These are phyloP conservation scores for Tromatobia lineatoria DNA, from an alignment of 2,888 invertebrate species.

Conservation along the genomic window DNA sequence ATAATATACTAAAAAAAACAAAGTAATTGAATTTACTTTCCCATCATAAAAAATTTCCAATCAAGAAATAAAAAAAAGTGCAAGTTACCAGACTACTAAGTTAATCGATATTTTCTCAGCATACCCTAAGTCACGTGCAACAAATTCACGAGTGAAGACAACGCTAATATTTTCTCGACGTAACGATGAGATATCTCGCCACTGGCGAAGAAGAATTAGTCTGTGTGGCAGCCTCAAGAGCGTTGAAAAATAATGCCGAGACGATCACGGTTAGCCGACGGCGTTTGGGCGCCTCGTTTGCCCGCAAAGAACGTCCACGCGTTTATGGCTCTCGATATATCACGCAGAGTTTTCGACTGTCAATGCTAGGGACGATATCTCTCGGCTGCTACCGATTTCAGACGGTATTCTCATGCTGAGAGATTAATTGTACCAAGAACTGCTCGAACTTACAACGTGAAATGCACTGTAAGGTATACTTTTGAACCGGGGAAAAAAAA, in stretches of 20 bases:
- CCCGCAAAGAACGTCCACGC: slow-evolving; percentile 17
- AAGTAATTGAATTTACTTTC: no score
- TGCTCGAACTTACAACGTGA: not conserved
- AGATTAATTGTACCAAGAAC: slow-evolving; percentile 41
- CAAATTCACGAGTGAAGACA: no score
- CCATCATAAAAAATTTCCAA: no score
- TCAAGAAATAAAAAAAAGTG: no score
- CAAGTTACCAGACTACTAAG: no score
- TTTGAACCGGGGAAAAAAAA: slow-evolving; percentile 14
- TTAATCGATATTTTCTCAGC: no score
- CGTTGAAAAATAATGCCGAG: slow-evolving; percentile 44
- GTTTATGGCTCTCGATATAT: slow-evolving; percentile 48
- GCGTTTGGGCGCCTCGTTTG: slow-evolving; percentile 37
- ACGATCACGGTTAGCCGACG: slow-evolving; percentile 32
- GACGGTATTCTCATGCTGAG: slow-evolving; percentile 32
- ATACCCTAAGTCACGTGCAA: no score
- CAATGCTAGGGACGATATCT: slow-evolving; percentile 26
- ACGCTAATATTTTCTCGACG: slow-evolving; percentile 14
- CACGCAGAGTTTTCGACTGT: slow-evolving; percentile 34
- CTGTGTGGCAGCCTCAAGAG: not conserved
- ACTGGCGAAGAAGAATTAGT: slow-evolving; percentile 43
- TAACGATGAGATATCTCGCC: slow-evolving; percentile 17
- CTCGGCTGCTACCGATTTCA: slow-evolving; percentile 27
- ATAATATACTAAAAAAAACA: no score
- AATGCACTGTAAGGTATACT: slow-evolving; percentile 13